Percentiles rank a stretch among this genome's conserved stretches.
Conservation (phyloP, 2,888 invertebrate genomes). For the Apamea sordens region DNA sequence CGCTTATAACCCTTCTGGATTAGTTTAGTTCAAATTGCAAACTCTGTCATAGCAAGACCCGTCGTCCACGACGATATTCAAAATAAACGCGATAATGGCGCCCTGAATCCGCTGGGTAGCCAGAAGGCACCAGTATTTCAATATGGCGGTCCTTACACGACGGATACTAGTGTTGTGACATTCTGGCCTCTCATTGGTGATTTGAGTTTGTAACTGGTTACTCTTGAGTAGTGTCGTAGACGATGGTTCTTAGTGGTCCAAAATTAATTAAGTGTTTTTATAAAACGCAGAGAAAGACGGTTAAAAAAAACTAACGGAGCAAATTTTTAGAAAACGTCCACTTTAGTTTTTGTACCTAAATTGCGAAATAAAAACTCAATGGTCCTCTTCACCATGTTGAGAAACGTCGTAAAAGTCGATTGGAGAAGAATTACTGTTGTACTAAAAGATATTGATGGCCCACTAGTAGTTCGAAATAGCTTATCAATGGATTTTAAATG, state of each 20-base stretch:
- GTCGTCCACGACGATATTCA: not conserved
- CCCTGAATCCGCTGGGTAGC: too few species aligned
- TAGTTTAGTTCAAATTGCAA: not conserved
- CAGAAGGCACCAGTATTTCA: not conserved
- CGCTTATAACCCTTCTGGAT: not conserved
- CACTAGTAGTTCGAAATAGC: constrained; percentile 12
- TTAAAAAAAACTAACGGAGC: not conserved
- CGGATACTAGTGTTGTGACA: not conserved
- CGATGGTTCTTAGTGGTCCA: not conserved
- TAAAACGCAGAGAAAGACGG: too few species aligned
- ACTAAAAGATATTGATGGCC: constrained; percentile 42
- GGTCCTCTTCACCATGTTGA: constrained; percentile 2
- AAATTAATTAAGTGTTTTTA: not conserved
- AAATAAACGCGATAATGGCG: too few species aligned
- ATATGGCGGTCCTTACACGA: not conserved
- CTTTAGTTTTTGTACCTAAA: not conserved
- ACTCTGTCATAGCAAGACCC: not conserved
- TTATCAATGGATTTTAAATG: constrained; percentile 18
- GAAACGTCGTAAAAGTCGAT: constrained; percentile 29
- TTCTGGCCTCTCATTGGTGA: not conserved
- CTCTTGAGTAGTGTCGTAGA: not conserved
- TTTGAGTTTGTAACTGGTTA: not conserved
- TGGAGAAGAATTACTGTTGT: constrained; percentile 28
- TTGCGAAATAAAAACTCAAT: constrained; percentile 15
- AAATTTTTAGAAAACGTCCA: not conserved